Percentiles rank a stretch among this genome's conserved stretches.
Evolutionary conservation across 2,113 vertebrate species (phyloP).

Genomic region (Hippoglossus stenolepis): DNA sequence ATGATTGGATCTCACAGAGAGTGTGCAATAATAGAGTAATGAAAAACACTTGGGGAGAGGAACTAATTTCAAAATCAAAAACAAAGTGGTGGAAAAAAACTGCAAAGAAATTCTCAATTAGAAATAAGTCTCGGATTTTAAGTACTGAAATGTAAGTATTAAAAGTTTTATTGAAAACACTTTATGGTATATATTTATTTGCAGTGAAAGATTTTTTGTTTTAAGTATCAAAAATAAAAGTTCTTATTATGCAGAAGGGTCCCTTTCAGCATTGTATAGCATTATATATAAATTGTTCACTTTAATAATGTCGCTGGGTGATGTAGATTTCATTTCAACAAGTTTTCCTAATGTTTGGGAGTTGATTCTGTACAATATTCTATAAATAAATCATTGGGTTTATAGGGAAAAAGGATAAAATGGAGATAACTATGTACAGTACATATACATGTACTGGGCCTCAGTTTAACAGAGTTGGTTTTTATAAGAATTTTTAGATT

Average conservation of each 20-base stretch:
- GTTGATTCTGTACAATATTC: too few species aligned
- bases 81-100: not conserved
- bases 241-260: not conserved
- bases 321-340: too few species aligned
- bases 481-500: too few species aligned
- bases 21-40: not conserved
- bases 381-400: too few species aligned
- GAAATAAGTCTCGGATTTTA: not conserved
- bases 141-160: too few species aligned
- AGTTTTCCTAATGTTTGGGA: too few species aligned
- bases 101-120: not conserved
- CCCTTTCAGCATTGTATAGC: not conserved
- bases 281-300: too few species aligned
- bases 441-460: not conserved
- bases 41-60: not conserved
- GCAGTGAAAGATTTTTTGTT: too few species aligned
- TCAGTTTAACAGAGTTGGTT: conserved; percentile 7
- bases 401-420: too few species aligned
- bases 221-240: too few species aligned
- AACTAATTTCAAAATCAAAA: not conserved
- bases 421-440: not conserved
- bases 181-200: too few species aligned
- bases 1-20: conserved; percentile 1
- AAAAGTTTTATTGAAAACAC: too few species aligned
- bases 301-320: not conserved